phyloP scores from a whole-genome alignment of 2,888 invertebrate genomes.

The Drosophila pseudotalamancana region DNA sequence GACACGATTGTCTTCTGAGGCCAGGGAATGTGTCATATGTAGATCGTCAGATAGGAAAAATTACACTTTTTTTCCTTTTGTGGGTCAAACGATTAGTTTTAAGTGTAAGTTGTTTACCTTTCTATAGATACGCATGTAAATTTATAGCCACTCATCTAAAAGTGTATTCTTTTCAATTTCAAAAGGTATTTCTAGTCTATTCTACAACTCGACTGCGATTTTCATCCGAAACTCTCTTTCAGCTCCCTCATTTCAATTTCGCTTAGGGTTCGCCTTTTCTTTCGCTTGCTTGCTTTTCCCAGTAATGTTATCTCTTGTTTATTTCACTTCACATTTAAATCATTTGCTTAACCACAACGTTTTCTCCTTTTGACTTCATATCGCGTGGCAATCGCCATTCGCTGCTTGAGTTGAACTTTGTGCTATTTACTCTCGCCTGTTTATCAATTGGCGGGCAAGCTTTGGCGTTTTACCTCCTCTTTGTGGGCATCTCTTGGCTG shows the following conservation, averaged over 20 bases:
- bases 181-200: no score
- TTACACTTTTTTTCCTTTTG: slow-evolving; percentile 2
- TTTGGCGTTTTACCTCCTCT: slow-evolving; percentile 11
- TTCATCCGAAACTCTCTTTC: not conserved
- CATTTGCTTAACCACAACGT: slow-evolving; percentile 6
- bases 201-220: not conserved
- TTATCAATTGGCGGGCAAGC: slow-evolving; percentile 45
- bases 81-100: not conserved
- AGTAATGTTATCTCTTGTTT: slow-evolving; percentile 2
- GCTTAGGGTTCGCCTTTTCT: not conserved
- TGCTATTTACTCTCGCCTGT: slow-evolving; percentile 16
- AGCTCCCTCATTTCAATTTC: not conserved
- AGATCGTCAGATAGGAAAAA: slow-evolving; percentile 38
- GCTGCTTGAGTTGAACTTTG: slow-evolving; percentile 18
- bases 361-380: slow-evolving; percentile 28
- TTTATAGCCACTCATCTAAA: no score
- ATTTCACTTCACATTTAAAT: slow-evolving; percentile 5
- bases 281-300: not conserved
- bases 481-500: slow-evolving; percentile 41
- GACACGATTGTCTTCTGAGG: slow-evolving; percentile 19
- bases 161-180: no score
- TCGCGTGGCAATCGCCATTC: slow-evolving; percentile 17
- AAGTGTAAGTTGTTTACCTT: not conserved
- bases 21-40: slow-evolving; percentile 11
- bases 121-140: no score